Percentiles rank a stretch among this genome's conserved stretches.
Evolutionary conservation across 1,140 invertebrate genomes (phyloP).

Genomic region (Caerostris extrusa): DNA sequence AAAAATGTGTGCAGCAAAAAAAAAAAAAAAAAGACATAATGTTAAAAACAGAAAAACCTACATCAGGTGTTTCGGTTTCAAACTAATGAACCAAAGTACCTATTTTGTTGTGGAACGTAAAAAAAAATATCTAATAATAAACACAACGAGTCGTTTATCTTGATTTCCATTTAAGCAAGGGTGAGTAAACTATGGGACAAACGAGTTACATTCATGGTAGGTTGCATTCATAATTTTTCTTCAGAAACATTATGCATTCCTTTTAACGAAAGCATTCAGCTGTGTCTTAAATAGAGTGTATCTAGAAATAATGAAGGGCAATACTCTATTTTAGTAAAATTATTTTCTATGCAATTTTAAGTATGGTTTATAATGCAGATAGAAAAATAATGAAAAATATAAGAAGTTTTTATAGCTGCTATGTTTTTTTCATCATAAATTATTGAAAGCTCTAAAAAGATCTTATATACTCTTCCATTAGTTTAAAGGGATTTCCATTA

Average conservation of each 20-base stretch:
- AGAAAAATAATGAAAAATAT: not conserved
- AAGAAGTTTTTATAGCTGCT: not conserved
- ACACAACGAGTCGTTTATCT: constrained; percentile 56
- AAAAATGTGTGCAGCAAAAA: not conserved
- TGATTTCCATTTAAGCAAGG: constrained; percentile 58
- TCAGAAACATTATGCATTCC: constrained; percentile 28
- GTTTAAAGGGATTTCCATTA: too few species aligned
- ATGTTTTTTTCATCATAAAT: too few species aligned
- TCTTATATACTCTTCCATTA: too few species aligned
- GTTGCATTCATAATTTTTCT: constrained; percentile 37
- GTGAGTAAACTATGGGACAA: constrained; percentile 50
- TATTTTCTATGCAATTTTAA: not conserved
- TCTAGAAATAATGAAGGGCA: constrained; percentile 24
- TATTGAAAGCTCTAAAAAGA: too few species aligned
- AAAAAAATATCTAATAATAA: constrained; percentile 10
- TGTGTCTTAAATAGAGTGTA: not conserved
- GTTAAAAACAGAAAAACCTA: not conserved
- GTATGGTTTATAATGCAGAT: not conserved
- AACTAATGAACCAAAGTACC: constrained; percentile 52
- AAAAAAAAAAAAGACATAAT: constrained; percentile 12
- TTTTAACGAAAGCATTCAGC: not conserved
- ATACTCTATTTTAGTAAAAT: constrained; percentile 4
- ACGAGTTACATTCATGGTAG: constrained; percentile 44
- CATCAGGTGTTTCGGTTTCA: constrained; percentile 59
- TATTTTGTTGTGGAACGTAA: not conserved